phyloP scores from a whole-genome alignment of 2,888 invertebrate genomes.

The Thereva nobilitata region DNA sequence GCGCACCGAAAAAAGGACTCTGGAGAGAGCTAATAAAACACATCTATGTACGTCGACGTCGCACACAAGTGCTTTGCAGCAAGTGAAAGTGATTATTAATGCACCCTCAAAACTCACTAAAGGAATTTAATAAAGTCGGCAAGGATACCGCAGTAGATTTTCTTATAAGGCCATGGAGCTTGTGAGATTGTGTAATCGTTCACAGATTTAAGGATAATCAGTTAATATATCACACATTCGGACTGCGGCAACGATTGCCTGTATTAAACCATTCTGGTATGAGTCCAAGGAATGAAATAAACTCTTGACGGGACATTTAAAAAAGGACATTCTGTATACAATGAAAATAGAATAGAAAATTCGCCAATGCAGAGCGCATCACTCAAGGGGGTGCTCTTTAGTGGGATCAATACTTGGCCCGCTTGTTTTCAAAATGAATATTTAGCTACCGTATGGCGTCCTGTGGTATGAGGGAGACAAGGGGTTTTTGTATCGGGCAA shows the following conservation, averaged over 20 bases:
- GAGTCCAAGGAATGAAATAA: no score
- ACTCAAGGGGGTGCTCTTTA: constrained; percentile 12
- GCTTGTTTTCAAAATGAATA: constrained; percentile 14
- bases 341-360: constrained; percentile 9
- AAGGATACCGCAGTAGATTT: no score
- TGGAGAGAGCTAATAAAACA: constrained; percentile 11
- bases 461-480: neutral
- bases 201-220: no score
- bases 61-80: constrained; percentile 18
- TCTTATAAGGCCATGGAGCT: no score
- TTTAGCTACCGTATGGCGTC: neutral
- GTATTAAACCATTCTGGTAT: no score
- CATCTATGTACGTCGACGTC: constrained; percentile 2
- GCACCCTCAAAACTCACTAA: constrained; percentile 39
- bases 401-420: constrained; percentile 35
- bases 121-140: constrained; percentile 39
- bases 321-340: no score
- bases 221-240: no score
- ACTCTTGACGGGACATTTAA: no score
- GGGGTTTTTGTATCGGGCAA: constrained; percentile 4
- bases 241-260: no score
- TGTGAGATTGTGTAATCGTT: no score
- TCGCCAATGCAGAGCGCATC: constrained; percentile 34
- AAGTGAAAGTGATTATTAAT: constrained; percentile 43
- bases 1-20: constrained; percentile 3